These are phyloP conservation scores for Diploptera punctata DNA, from an alignment of 2,888 invertebrate genomes.

Conservation along the genomic window DNA sequence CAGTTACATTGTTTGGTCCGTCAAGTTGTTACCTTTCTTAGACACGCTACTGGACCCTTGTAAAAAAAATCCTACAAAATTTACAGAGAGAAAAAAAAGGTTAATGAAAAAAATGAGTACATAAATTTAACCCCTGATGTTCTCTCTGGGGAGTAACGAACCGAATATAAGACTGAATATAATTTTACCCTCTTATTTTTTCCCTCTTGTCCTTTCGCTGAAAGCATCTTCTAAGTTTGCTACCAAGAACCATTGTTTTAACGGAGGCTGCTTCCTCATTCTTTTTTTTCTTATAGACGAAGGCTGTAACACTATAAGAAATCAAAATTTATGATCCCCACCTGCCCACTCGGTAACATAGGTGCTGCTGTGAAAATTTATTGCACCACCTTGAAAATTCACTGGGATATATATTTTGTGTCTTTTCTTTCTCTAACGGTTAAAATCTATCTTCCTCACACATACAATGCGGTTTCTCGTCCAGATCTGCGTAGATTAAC, in stretches of 20 bases:
- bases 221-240: slow-evolving; percentile 4
- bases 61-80: background rate
- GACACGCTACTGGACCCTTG: background rate
- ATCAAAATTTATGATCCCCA: slow-evolving; percentile 37
- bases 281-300: background rate
- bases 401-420: slow-evolving; percentile 8
- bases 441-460: background rate
- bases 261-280: background rate
- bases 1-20: background rate
- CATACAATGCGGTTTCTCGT: too few relatives aligned
- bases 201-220: background rate
- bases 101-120: slow-evolving; percentile 7
- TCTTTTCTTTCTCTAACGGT: background rate
- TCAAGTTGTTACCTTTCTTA: background rate
- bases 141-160: slow-evolving; percentile 27
- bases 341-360: slow-evolving; percentile 22
- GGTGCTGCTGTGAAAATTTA: slow-evolving; percentile 35
- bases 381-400: slow-evolving; percentile 34
- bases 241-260: slow-evolving; percentile 36
- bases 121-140: slow-evolving; percentile 15
- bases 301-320: slow-evolving; percentile 28
- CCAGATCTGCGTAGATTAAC: too few relatives aligned
- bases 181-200: slow-evolving; percentile 5
- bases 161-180: slow-evolving; percentile 21
- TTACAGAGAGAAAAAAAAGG: background rate